phyloP scores from a whole-genome alignment of 2,888 invertebrate species.

The Luperina nickerlii region DNA sequence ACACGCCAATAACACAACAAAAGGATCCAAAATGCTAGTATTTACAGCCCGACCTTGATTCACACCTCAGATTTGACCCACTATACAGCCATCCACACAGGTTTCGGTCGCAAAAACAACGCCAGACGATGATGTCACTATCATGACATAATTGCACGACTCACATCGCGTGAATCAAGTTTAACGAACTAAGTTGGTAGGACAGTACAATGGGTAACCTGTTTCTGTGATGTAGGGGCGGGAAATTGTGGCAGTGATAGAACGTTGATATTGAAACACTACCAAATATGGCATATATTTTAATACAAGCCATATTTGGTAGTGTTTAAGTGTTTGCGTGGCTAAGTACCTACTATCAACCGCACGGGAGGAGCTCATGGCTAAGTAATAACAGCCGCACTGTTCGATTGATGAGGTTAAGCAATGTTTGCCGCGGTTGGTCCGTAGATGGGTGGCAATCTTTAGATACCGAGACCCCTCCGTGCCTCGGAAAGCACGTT shows the following conservation, averaged over 20 bases:
- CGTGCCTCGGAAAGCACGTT: too few species aligned
- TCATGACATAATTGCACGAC: conserved; percentile 64
- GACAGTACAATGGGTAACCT: conserved; percentile 15
- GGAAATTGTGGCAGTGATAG: not conserved
- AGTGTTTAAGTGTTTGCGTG: not conserved
- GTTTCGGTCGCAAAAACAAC: conserved; percentile 54
- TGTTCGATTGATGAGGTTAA: not conserved
- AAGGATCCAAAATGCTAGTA: conserved; percentile 18
- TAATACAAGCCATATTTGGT: not conserved
- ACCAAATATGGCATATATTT: not conserved
- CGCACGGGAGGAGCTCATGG: not conserved
- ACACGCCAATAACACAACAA: conserved; percentile 23
- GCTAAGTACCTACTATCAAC: too few species aligned
- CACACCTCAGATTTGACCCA: conserved; percentile 48
- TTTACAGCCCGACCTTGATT: conserved; percentile 44
- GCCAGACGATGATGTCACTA: conserved; percentile 64
- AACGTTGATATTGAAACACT: not conserved
- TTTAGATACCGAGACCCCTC: too few species aligned
- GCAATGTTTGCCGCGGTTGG: not conserved
- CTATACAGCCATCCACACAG: conserved; percentile 36
- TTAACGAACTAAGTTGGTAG: conserved; percentile 44
- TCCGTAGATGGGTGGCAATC: not conserved
- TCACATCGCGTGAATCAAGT: conserved; percentile 62
- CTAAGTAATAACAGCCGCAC: not conserved
- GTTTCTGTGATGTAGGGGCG: not conserved